phyloP scores from a whole-genome alignment of 2,888 invertebrate species.

The Cetonia aurata region DNA sequence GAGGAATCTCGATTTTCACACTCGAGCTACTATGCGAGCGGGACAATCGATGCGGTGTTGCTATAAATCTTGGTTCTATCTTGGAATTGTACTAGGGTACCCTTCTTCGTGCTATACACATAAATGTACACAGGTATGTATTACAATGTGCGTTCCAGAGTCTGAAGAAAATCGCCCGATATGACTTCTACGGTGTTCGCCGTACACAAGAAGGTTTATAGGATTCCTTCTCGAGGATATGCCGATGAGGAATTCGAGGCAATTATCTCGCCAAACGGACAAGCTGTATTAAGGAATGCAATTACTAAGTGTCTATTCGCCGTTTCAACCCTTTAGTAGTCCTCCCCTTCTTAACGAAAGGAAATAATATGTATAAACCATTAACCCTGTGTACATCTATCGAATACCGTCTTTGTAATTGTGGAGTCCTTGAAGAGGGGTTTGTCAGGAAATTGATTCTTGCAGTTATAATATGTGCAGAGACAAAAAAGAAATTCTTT shows the following conservation, averaged over 20 bases:
- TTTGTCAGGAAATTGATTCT: not conserved
- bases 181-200: not conserved
- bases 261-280: conserved; percentile 61
- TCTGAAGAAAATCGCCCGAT: conserved; percentile 3
- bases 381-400: conserved; percentile 10
- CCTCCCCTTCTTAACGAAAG: not conserved
- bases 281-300: conserved; percentile 64
- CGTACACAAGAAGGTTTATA: conserved; percentile 37
- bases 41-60: conserved; percentile 9
- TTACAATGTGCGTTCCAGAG: not conserved
- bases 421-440: too few species aligned
- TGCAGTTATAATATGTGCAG: not conserved
- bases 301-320: conserved; percentile 63
- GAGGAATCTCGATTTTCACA: not conserved
- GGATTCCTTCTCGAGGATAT: conserved; percentile 58
- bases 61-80: not conserved
- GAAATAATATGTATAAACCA: conserved; percentile 26
- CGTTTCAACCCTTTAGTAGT: conserved; percentile 20
- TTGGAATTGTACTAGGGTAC: too few species aligned
- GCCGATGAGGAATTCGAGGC: conserved; percentile 61
- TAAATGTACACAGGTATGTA: not conserved
- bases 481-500: too few species aligned
- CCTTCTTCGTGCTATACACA: too few species aligned
- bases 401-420: not conserved
- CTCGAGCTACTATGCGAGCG: not conserved